A percentile compares a stretch with the other conserved stretches of the same genome.
Conservation (phyloP, 2,113 vertebrate genomes). For the Raphicerus campestris region DNA sequence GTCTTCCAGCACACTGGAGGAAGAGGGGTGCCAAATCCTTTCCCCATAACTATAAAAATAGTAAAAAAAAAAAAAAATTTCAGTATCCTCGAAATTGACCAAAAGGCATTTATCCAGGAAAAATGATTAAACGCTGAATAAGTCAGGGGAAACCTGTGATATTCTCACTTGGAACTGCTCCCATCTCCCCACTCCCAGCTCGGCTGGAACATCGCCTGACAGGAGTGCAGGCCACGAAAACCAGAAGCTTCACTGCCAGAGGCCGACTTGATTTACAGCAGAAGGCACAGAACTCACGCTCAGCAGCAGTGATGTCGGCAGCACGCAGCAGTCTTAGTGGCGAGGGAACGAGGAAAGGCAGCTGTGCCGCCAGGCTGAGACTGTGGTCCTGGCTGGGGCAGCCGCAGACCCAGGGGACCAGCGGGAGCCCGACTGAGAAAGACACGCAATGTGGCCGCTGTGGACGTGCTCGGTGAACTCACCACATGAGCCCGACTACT, state of each 20-base stretch:
- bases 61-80: not conserved
- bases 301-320: not conserved
- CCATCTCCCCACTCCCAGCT: not conserved
- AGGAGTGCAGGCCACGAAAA: not conserved
- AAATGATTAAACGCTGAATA: not conserved
- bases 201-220: accelerated
- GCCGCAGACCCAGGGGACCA: not conserved
- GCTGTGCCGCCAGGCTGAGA: not conserved
- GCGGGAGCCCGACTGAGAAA: not conserved
- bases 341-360: not conserved
- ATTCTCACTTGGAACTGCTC: not conserved
- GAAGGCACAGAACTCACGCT: not conserved
- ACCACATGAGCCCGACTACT: accelerated
- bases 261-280: not conserved
- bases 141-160: not conserved
- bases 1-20: not conserved
- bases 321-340: accelerated
- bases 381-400: not conserved
- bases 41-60: not conserved
- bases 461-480: accelerated
- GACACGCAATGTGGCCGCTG: not conserved
- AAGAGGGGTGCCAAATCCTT: not conserved
- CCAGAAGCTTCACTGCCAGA: not conserved
- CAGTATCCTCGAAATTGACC: not conserved
- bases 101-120: not conserved